phyloP scores from a whole-genome alignment of 2,888 invertebrate species.

The Oligia latruncula region DNA sequence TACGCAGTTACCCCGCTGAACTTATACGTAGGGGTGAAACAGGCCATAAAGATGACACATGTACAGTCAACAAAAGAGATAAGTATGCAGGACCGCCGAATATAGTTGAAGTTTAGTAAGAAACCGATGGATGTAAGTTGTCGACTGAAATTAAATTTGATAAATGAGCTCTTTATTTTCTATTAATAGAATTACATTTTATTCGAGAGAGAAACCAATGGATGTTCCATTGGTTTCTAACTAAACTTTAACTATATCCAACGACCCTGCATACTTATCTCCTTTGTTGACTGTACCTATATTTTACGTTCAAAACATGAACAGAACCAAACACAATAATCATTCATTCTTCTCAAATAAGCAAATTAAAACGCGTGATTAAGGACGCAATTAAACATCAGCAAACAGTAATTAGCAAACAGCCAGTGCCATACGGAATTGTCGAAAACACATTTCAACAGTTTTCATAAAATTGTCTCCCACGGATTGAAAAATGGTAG shows the following conservation, averaged over 20 bases:
- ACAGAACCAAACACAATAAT: background rate
- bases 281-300: no score
- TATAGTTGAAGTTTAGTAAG: no score
- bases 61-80: no score
- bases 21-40: background rate
- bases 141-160: no score
- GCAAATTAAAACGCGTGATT: slow-evolving; percentile 53
- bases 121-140: no score
- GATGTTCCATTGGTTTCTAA: no score
- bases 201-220: no score
- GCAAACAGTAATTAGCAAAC: slow-evolving; percentile 55
- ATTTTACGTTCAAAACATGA: background rate
- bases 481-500: slow-evolving; percentile 66
- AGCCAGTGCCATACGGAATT: slow-evolving; percentile 31
- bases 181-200: no score
- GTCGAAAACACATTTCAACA: slow-evolving; percentile 56
- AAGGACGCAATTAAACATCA: slow-evolving; percentile 33
- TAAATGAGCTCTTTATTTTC: no score
- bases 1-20: background rate
- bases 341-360: slow-evolving; percentile 16
- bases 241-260: no score
- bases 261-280: no score
- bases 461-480: slow-evolving; percentile 63
- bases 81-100: no score
- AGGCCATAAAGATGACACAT: background rate